Conservation (phyloP, 2,797 vertebrate species). For the Benthosema pterotum region DNA sequence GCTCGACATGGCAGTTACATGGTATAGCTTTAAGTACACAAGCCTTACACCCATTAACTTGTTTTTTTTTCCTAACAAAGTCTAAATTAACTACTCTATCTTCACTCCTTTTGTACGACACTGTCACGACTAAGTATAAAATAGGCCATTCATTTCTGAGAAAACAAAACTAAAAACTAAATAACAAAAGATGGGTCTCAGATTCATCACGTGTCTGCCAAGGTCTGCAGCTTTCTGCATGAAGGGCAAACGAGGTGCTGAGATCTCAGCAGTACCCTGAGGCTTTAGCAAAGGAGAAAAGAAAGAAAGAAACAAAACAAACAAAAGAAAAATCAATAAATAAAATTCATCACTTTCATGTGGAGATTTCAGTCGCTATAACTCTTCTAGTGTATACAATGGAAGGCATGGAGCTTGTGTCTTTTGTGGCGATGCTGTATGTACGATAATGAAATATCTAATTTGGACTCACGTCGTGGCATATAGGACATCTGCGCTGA, state of each 20-base stretch:
- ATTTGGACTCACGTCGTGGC: conserved; percentile 10
- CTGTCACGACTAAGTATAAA: too few species aligned
- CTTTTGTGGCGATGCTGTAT: conserved; percentile 32
- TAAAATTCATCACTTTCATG: conserved; percentile 55
- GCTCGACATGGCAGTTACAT: too few species aligned
- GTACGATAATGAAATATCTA: conserved; percentile 27
- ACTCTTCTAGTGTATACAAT: background rate
- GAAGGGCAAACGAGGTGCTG: conserved; percentile 54
- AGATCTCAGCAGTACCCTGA: conserved; percentile 44
- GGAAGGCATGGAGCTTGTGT: conserved; percentile 33
- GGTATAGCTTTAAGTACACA: too few species aligned
- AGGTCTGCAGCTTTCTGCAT: conserved; percentile 42
- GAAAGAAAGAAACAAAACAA: background rate
- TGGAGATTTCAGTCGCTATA: conserved; percentile 38
- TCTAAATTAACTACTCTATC: too few species aligned
- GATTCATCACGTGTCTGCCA: too few species aligned
- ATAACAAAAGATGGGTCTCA: too few species aligned
- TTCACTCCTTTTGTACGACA: too few species aligned
- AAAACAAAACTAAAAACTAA: too few species aligned
- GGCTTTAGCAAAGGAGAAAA: conserved; percentile 40
- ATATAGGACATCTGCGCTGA: conserved; percentile 5
- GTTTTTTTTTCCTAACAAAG: too few species aligned
- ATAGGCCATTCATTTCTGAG: too few species aligned
- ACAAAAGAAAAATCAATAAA: conserved; percentile 45
- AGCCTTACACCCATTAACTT: too few species aligned